Percentiles rank a stretch among this genome's conserved stretches.
Evolutionary conservation across 35 echinoderm and acorn worm species (phyloP).

Genomic region (Heliocidaris tuberculata): DNA sequence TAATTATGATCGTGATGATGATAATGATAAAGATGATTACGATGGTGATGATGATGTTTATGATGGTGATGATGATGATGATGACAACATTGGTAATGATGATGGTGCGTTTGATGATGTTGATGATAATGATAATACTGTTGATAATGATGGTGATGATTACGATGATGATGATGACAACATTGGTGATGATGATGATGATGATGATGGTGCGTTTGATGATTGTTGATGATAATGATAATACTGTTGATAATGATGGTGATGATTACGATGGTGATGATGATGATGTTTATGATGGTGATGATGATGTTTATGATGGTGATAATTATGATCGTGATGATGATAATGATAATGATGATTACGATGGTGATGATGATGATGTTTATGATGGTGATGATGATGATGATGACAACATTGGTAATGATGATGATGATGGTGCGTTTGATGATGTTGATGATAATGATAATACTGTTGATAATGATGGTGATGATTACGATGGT

Average conservation of each 20-base stretch:
- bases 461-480: constrained; percentile 14
- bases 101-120: too few species aligned
- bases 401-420: too few species aligned
- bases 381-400: too few species aligned
- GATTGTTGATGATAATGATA: background rate
- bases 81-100: too few species aligned
- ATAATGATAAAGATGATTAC: too few species aligned
- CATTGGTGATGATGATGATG: background rate
- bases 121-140: constrained; percentile 23
- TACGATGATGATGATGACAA: background rate
- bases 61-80: too few species aligned
- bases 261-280: background rate
- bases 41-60: too few species aligned
- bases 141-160: constrained; percentile 18
- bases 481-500: background rate
- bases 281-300: constrained; percentile 26
- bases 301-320: constrained; percentile 29
- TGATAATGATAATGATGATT: too few species aligned
- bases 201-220: background rate
- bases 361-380: too few species aligned
- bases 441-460: too few species aligned
- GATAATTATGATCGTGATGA: background rate
- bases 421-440: too few species aligned
- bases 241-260: constrained; percentile 1
- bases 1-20: background rate